Evolutionary conservation across 2,888 invertebrate species (phyloP).

Genomic region (Malthinus flaveolus): DNA sequence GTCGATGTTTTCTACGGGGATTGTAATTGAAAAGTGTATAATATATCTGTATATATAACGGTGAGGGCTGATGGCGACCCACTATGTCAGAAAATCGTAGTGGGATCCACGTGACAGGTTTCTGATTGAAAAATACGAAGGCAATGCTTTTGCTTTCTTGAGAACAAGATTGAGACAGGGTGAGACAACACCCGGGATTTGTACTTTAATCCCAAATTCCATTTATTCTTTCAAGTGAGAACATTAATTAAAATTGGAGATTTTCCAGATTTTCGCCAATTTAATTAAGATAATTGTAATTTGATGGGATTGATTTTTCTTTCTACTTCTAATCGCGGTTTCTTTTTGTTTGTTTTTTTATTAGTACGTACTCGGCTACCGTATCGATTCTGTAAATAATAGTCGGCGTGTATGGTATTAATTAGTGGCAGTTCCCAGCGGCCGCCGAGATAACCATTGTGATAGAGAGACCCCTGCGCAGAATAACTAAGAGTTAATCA

Average conservation of each 20-base stretch:
- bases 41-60: slow-evolving; percentile 6
- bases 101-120: slow-evolving; percentile 66
- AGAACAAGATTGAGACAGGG: slow-evolving; percentile 30
- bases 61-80: slow-evolving; percentile 34
- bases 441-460: slow-evolving; percentile 34
- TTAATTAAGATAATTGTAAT: background rate
- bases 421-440: slow-evolving; percentile 36
- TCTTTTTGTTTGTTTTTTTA: slow-evolving; percentile 13
- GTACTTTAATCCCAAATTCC: slow-evolving; percentile 32
- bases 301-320: too few relatives aligned
- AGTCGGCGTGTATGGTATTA: slow-evolving; percentile 35
- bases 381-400: slow-evolving; percentile 36
- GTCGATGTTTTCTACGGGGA: slow-evolving; percentile 12
- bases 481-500: slow-evolving; percentile 50
- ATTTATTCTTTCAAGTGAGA: slow-evolving; percentile 27
- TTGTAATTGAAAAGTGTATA: slow-evolving; percentile 42
- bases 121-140: slow-evolving; percentile 67
- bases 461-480: slow-evolving; percentile 33
- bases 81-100: slow-evolving; percentile 57
- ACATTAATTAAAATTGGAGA: slow-evolving; percentile 15
- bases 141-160: slow-evolving; percentile 39
- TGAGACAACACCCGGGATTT: slow-evolving; percentile 25
- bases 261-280: slow-evolving; percentile 1
- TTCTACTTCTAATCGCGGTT: background rate
- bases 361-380: slow-evolving; percentile 29